A percentile compares a stretch with the other conserved stretches of the same genome.
These are phyloP conservation scores for Paraplagusia blochii DNA, from an alignment of 2,113 vertebrate genomes.

Conservation along the genomic window DNA sequence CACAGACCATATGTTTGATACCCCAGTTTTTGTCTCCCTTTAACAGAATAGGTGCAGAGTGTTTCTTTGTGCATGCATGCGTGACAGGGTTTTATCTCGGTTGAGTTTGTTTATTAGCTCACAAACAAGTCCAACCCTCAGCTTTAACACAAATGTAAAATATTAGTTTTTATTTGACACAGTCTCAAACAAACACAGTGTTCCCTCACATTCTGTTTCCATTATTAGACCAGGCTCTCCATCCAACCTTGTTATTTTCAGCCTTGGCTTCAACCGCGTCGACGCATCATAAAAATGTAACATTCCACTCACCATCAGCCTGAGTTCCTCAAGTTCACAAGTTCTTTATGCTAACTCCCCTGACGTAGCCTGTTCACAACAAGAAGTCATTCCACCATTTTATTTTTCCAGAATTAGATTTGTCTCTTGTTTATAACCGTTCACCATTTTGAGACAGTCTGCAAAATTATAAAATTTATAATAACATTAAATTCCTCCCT, in stretches of 20 bases:
- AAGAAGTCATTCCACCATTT: too few species aligned
- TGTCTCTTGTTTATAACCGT: too few species aligned
- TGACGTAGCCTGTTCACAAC: too few species aligned
- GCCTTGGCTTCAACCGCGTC: background rate
- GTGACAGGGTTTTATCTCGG: background rate
- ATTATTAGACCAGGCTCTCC: background rate
- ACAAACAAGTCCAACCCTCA: background rate
- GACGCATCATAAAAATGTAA: slow-evolving; percentile 4
- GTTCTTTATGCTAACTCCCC: background rate
- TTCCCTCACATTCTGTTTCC: background rate
- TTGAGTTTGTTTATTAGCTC: background rate
- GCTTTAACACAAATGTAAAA: background rate
- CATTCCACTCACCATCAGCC: background rate
- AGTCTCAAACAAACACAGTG: background rate
- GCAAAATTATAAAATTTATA: too few species aligned
- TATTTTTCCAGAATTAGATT: too few species aligned
- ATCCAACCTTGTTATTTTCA: slow-evolving; percentile 2
- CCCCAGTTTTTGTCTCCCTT: too few species aligned
- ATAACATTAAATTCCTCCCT: too few species aligned
- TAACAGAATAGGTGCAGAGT: background rate
- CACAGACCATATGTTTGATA: too few species aligned
- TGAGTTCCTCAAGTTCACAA: background rate
- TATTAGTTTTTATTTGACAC: background rate
- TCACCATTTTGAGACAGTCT: too few species aligned
- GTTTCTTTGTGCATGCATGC: background rate